phyloP scores from a whole-genome alignment of 2,113 vertebrate species.

The Ciconia boyciana region DNA sequence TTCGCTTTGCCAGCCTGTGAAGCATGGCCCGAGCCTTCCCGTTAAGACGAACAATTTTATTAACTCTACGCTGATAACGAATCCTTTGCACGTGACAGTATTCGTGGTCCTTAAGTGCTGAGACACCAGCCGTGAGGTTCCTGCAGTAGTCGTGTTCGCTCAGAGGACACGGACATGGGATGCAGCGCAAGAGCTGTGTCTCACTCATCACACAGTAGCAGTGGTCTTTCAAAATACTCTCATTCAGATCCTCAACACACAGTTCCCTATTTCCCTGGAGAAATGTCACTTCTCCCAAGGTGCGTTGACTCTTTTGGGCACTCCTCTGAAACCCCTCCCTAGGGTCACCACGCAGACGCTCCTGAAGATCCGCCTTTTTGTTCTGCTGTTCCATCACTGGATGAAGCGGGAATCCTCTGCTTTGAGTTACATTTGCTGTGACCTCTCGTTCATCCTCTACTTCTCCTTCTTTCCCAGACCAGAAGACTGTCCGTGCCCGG shows the following conservation, averaged over 20 bases:
- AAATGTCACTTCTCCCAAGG: fast-evolving
- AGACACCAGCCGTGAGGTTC: fast-evolving
- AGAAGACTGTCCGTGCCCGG: fast-evolving
- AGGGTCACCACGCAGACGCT: fast-evolving
- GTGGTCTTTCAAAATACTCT: background rate
- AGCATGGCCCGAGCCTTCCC: fast-evolving
- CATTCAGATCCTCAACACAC: fast-evolving
- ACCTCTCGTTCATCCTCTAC: fast-evolving
- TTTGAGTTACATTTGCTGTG: fast-evolving
- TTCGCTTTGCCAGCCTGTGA: fast-evolving
- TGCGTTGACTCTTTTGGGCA: fast-evolving
- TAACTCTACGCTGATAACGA: fast-evolving
- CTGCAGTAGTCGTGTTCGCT: background rate
- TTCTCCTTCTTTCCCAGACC: background rate
- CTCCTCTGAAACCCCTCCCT: fast-evolving
- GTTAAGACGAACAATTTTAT: fast-evolving
- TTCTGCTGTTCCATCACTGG: fast-evolving
- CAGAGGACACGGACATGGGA: fast-evolving
- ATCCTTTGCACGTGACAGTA: background rate
- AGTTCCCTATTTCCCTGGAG: fast-evolving
- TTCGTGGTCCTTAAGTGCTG: background rate
- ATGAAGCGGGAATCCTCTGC: fast-evolving
- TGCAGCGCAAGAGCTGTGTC: fast-evolving
- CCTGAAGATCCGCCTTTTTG: fast-evolving
- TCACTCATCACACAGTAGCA: background rate